These are phyloP conservation scores for Charadrius vociferus DNA, from an alignment of 2,113 vertebrate genomes.

Conservation along the genomic window DNA sequence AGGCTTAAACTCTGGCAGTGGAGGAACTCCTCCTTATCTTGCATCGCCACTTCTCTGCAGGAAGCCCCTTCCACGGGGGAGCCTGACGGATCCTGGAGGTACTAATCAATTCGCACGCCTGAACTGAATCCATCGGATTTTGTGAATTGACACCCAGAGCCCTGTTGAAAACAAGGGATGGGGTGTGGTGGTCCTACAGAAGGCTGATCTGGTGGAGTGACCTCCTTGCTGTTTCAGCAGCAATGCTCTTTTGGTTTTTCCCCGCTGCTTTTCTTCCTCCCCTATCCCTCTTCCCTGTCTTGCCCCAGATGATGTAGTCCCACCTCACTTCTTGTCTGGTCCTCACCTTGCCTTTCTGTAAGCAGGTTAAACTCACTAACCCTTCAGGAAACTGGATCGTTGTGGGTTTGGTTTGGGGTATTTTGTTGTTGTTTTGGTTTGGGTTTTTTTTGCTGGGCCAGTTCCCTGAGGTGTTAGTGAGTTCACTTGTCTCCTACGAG, in stretches of 20 bases:
- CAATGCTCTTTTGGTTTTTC: neutral
- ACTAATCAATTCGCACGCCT: neutral
- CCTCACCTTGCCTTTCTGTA: neutral
- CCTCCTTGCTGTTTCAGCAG: neutral
- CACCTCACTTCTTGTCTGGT: rapidly evolving
- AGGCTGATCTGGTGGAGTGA: neutral
- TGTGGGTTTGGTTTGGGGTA: too few relatives aligned
- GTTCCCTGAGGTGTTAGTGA: neutral
- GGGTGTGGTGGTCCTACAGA: neutral
- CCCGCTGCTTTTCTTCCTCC: neutral
- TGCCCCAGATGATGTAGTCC: neutral
- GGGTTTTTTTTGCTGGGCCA: neutral
- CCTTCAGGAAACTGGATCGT: neutral
- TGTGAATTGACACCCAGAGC: neutral
- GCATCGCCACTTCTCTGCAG: neutral
- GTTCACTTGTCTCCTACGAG: neutral
- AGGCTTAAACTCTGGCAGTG: neutral
- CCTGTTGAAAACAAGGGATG: neutral
- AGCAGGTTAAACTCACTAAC: neutral
- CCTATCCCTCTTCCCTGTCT: neutral
- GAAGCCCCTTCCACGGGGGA: neutral
- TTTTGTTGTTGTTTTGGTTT: too few relatives aligned
- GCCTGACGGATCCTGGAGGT: neutral
- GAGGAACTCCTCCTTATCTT: neutral
- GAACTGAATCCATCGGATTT: neutral